Percentiles rank a stretch among this genome's conserved stretches.
These are phyloP conservation scores for Threskiornis aethiopicus DNA, from an alignment of 2,797 vertebrate genomes.

Conservation along the genomic window DNA sequence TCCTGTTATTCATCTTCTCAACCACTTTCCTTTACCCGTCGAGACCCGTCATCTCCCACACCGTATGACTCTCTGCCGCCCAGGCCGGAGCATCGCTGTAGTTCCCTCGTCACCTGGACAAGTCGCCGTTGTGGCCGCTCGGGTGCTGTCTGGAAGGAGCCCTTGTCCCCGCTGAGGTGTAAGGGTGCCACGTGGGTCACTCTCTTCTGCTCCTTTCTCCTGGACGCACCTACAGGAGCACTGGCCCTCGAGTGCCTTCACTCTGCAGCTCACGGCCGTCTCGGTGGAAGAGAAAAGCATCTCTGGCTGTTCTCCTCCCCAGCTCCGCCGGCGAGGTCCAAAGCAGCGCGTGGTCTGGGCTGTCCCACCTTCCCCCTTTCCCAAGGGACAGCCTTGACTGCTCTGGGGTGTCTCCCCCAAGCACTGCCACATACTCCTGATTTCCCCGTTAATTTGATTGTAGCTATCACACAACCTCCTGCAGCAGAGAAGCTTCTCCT, in stretches of 20 bases:
- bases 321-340: rapidly evolving
- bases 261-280: rapidly evolving
- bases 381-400: background rate
- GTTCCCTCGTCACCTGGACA: background rate
- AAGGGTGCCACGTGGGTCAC: background rate
- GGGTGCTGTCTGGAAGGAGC: background rate
- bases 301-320: background rate
- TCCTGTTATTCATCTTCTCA: background rate
- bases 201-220: background rate
- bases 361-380: background rate
- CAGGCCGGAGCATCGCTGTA: background rate
- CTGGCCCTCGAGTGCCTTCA: background rate
- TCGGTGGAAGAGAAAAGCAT: background rate
- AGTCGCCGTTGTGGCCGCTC: rapidly evolving
- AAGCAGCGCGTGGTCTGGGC: rapidly evolving
- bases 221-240: background rate
- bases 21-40: background rate
- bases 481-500: background rate
- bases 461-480: background rate
- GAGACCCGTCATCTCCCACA: background rate
- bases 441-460: background rate
- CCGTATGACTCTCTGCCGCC: rapidly evolving
- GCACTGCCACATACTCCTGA: background rate
- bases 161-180: background rate
- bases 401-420: background rate